Conservation (phyloP, 1,140 invertebrate genomes). For the Pseudomyrmex pallidus region DNA sequence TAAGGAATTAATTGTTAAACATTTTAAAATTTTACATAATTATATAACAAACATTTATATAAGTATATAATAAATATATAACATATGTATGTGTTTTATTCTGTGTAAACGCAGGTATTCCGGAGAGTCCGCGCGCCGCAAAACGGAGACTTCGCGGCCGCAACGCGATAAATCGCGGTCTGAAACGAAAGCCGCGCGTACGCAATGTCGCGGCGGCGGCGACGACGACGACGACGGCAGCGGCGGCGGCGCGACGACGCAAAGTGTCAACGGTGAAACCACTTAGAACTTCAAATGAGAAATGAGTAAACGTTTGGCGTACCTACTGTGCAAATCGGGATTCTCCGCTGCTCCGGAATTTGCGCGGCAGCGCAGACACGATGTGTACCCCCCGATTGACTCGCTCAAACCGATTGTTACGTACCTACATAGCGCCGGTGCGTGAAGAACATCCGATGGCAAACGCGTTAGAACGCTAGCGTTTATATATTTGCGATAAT, state of each 20-base stretch:
- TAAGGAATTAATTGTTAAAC: no score
- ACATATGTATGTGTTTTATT: no score
- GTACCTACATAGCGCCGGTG: no score
- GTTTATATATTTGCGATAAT: constrained; percentile 22
- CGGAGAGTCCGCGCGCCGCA: neutral
- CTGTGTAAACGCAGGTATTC: neutral
- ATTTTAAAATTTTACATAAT: no score
- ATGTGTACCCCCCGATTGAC: no score
- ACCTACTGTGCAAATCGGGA: constrained; percentile 21
- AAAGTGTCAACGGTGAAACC: constrained; percentile 48
- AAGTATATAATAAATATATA: no score
- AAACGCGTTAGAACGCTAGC: neutral
- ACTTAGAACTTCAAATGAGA: constrained; percentile 59
- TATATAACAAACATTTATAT: no score
- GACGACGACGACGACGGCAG: no score
- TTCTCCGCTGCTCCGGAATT: constrained; percentile 1
- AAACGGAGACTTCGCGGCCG: neutral
- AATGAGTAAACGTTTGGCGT: constrained; percentile 35
- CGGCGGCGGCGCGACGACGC: neutral
- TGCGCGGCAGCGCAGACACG: neutral
- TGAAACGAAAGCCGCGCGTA: neutral
- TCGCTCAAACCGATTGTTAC: no score
- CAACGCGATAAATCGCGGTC: constrained; percentile 24
- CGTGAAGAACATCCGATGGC: no score
- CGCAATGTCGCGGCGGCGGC: neutral